Evolutionary conservation across 2,888 invertebrate genomes (phyloP).

Genomic region (Apantesis nais): DNA sequence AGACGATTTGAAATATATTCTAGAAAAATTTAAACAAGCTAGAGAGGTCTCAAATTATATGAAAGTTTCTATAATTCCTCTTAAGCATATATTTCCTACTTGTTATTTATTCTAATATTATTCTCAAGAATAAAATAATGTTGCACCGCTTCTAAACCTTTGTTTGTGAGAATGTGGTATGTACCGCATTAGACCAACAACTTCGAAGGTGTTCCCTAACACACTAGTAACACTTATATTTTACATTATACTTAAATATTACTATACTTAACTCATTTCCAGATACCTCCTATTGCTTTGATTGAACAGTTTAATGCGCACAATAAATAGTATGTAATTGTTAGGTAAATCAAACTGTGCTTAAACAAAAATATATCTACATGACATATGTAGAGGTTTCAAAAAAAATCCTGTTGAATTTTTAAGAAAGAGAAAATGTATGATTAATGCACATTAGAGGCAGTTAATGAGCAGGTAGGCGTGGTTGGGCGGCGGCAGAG

Average conservation of each 20-base stretch:
- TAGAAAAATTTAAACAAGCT: not conserved
- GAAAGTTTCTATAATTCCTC: too few relatives aligned
- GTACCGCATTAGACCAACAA: not conserved
- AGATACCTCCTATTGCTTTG: not conserved
- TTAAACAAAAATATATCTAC: not conserved
- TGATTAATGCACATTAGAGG: constrained; percentile 80
- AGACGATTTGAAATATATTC: not conserved
- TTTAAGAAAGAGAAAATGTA: constrained; percentile 58
- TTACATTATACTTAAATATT: too few relatives aligned
- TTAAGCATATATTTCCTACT: too few relatives aligned
- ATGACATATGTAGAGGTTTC: constrained; percentile 30
- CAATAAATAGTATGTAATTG: not conserved
- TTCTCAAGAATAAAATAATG: not conserved
- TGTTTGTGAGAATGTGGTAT: not conserved
- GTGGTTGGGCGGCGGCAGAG: constrained; percentile 68
- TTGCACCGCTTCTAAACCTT: not conserved
- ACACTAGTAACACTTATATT: not conserved
- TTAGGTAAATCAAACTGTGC: not conserved
- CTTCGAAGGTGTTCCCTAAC: not conserved
- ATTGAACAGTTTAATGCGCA: not conserved
- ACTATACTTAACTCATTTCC: not conserved
- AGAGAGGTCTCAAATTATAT: not conserved
- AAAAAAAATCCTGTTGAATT: constrained; percentile 25
- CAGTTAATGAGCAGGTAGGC: constrained; percentile 78
- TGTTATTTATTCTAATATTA: too few relatives aligned